These are phyloP conservation scores for Megastigmus dorsalis DNA, from an alignment of 2,888 invertebrate genomes.

Conservation along the genomic window DNA sequence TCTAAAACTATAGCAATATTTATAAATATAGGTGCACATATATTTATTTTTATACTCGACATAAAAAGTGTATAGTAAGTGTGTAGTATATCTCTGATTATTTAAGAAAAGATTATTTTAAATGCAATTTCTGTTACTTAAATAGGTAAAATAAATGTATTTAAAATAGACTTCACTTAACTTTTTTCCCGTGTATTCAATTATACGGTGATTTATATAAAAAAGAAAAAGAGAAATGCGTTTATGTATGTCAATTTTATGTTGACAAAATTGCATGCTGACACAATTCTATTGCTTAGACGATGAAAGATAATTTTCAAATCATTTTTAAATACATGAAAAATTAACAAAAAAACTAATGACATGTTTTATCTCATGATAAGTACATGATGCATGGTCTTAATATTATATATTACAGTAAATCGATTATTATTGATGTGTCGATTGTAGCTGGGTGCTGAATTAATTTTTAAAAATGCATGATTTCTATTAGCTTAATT, in stretches of 20 bases:
- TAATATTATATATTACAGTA: background rate
- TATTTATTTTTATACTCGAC: slow-evolving; percentile 15
- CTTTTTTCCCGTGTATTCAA: slow-evolving; percentile 2
- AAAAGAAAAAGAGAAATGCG: background rate
- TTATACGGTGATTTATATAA: slow-evolving; percentile 25
- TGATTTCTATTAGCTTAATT: background rate
- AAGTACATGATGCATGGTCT: background rate
- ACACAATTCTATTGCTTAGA: slow-evolving; percentile 5
- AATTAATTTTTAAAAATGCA: background rate
- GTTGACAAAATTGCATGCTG: slow-evolving; percentile 8
- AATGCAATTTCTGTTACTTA: too few species aligned
- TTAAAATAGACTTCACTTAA: slow-evolving; percentile 26
- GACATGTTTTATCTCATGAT: background rate
- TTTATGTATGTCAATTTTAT: background rate
- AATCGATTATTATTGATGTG: background rate
- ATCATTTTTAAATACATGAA: background rate
- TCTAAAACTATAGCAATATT: background rate
- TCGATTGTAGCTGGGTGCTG: background rate
- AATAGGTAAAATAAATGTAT: background rate
- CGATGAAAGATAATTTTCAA: slow-evolving; percentile 27
- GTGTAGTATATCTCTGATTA: background rate
- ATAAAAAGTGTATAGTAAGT: background rate
- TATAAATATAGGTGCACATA: slow-evolving; percentile 17
- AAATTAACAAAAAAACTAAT: background rate
- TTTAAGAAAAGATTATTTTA: too few species aligned